Percentiles rank a stretch among this genome's conserved stretches.
These are phyloP conservation scores for Montipora capitata DNA, from an alignment of 92 coral and sea anemone species.

Conservation along the genomic window DNA sequence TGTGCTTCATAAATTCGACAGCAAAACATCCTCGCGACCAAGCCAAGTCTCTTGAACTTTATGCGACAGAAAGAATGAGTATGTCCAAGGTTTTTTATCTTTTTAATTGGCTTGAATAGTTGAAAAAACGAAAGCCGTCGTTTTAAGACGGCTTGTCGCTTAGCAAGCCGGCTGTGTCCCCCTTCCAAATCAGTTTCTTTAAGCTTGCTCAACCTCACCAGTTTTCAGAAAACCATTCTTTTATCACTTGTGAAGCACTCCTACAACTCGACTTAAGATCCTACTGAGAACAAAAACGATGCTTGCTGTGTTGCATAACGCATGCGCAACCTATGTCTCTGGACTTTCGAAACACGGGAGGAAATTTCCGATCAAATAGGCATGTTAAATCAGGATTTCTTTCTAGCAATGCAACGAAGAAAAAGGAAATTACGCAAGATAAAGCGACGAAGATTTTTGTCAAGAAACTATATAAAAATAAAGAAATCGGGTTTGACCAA, in stretches of 20 bases:
- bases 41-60: constrained; percentile 2
- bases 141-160: constrained; percentile 64
- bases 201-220: constrained; percentile 66
- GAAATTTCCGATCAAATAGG: too few relatives aligned
- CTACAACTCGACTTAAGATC: constrained; percentile 28
- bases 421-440: neutral
- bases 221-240: constrained; percentile 70
- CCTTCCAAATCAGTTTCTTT: constrained; percentile 39
- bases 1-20: constrained; percentile 27
- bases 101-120: constrained; percentile 2
- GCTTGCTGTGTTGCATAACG: neutral
- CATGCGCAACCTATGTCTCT: constrained; percentile 29
- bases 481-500: too few relatives aligned
- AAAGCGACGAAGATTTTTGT: too few relatives aligned
- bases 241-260: constrained; percentile 36
- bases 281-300: neutral
- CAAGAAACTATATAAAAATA: too few relatives aligned
- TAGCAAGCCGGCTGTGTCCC: constrained; percentile 84
- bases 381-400: too few relatives aligned
- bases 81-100: neutral
- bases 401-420: neutral
- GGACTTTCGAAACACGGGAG: too few relatives aligned
- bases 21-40: constrained; percentile 21
- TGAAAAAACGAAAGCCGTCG: constrained; percentile 77
- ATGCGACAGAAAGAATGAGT: neutral